Base-by-base conservation (phyloP, 2,888 invertebrate species). In the Diarsia dahlii region DNA sequence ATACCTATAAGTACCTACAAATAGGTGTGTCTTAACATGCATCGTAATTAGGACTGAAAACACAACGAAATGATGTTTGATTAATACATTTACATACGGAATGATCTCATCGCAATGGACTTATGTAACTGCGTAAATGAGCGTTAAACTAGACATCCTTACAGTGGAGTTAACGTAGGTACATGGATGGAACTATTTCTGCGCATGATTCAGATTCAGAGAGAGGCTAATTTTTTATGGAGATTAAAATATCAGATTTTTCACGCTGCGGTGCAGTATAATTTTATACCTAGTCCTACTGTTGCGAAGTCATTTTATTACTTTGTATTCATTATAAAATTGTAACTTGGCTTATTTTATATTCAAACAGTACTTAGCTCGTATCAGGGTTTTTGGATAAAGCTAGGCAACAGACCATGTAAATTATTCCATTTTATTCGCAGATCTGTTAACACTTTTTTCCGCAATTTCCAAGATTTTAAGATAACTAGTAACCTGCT, bases 71-170 rank as follows among this genome's bases (percentile, higher is more conserved):
- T 85, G 72, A 70, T 89, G 86, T 90, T 90, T 90, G 88, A 87
- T 89, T 89, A 88, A 81, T 81, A 88, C 84, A 89, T 90, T 89
- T 86, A 81, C 82, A 84, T 80, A 86, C 74, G 34, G 71, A 77
- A 89, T 94, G 94, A 94, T 91, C 90, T 94, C 94, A 94, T 92
- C 89, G 84, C 78, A 81, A 60, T 74, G 68, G 65, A 62, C 71
- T 87, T 89, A 87, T 87, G 88, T 90, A 91, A 90, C 89, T 89
- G 88, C 90, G 93, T 89, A 93, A 94, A 94, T 93, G 92, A 90
- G 83, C 84, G 90, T 90, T 93, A 93, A 93, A 93, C 89, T 92
- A 88, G 82, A 90, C 91, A 91, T 93, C 92, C 92, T 91, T 89
- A 89, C 81, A 81, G 45, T 20, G 71, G 81, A 76, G 79, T 80